Percentiles rank a stretch among this genome's conserved stretches.
These are phyloP conservation scores for Pegea sp. DNA, from an alignment of 23 tunicate genomes.

Conservation along the genomic window DNA sequence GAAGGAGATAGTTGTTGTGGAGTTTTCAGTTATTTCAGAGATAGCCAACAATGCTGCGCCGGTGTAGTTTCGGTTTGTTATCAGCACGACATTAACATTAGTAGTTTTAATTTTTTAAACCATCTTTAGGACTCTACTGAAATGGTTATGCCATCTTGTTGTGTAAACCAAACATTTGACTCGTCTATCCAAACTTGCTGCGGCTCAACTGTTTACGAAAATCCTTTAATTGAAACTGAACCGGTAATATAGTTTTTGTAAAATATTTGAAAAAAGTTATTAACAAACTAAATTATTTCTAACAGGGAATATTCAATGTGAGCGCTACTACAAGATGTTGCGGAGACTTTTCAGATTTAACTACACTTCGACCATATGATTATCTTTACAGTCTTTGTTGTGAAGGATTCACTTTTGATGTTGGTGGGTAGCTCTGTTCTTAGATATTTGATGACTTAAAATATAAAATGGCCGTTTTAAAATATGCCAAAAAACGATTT, in stretches of 20 bases:
- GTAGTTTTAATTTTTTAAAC: neutral
- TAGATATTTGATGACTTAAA: too few species aligned
- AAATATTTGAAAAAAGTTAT: neutral
- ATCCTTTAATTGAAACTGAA: constrained; percentile 6
- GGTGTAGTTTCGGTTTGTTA: constrained; percentile 12
- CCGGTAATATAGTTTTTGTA: neutral
- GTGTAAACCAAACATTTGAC: constrained; percentile 44
- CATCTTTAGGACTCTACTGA: neutral
- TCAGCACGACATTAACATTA: neutral
- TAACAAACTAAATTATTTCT: neutral
- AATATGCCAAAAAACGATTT: too few species aligned
- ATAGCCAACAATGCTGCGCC: constrained; percentile 10
- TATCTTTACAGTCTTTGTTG: constrained; percentile 46
- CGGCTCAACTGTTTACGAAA: constrained; percentile 39
- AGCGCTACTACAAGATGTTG: constrained; percentile 68
- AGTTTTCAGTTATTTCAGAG: constrained; percentile 2
- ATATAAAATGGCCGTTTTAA: too few species aligned
- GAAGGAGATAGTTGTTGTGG: constrained; percentile 9
- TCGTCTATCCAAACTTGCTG: constrained; percentile 64
- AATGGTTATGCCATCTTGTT: constrained; percentile 34
- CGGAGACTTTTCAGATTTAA: constrained; percentile 25
- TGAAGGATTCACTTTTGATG: constrained; percentile 28
- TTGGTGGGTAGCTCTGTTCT: constrained; percentile 15
- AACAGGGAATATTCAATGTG: constrained; percentile 6
- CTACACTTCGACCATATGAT: constrained; percentile 33